A percentile compares a stretch with the other conserved stretches of the same genome.
Conservation (phyloP, 2,113 vertebrate genomes). For the Ursus arctos region DNA sequence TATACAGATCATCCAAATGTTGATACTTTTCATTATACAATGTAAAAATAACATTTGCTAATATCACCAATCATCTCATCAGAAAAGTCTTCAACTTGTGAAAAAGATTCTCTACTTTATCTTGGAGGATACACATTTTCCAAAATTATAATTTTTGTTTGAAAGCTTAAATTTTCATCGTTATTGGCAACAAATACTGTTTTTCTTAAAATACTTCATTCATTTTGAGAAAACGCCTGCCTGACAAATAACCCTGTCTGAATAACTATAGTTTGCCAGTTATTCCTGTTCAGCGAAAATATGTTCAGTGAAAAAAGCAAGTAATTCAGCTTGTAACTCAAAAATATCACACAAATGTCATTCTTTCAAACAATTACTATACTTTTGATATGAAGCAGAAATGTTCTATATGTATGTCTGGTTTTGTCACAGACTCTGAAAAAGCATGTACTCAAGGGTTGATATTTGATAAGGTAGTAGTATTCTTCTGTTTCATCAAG, state of each 20-base stretch:
- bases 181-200: background rate
- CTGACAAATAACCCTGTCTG: background rate
- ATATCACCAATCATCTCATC: background rate
- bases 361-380: background rate
- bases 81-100: background rate
- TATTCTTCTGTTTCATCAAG: background rate
- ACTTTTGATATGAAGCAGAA: background rate
- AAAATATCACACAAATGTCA: background rate
- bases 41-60: slow-evolving; percentile 36
- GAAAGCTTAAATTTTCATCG: slow-evolving; percentile 19
- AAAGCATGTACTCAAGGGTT: background rate
- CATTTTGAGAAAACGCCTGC: slow-evolving; percentile 51
- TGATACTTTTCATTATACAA: background rate
- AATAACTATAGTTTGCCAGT: background rate
- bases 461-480: background rate
- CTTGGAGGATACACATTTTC: background rate
- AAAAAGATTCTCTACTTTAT: background rate
- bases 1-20: background rate
- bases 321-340: background rate
- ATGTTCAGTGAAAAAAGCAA: background rate
- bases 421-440: background rate
- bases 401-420: background rate
- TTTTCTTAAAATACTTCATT: slow-evolving; percentile 40
- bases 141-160: slow-evolving; percentile 51
- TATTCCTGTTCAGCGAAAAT: background rate